Evolutionary conservation across 2,888 invertebrate genomes (phyloP).

Genomic region (Meloe dianella): DNA sequence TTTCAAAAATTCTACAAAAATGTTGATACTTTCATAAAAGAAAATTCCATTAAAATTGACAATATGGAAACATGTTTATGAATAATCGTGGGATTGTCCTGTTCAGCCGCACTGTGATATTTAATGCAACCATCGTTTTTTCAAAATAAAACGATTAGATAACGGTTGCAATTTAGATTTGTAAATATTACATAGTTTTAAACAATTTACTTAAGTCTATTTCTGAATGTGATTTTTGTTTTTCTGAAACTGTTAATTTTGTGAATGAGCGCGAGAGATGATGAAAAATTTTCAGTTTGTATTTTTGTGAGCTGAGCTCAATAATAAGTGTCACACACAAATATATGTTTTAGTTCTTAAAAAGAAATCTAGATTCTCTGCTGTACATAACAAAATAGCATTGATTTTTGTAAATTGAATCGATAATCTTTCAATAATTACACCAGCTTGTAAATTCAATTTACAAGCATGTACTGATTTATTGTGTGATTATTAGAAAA

Average conservation of each 20-base stretch:
- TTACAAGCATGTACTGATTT: slow-evolving; percentile 44
- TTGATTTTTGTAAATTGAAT: slow-evolving; percentile 19
- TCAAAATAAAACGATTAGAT: slow-evolving; percentile 41
- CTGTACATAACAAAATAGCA: slow-evolving; percentile 39
- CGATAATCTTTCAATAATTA: slow-evolving; percentile 33
- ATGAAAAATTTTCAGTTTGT: slow-evolving; percentile 55
- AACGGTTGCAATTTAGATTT: slow-evolving; percentile 40
- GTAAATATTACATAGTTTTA: slow-evolving; percentile 50
- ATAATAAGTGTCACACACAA: slow-evolving; percentile 44
- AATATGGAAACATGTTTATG: neutral
- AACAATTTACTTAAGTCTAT: slow-evolving; percentile 48
- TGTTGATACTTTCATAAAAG: slow-evolving; percentile 15
- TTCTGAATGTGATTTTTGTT: slow-evolving; percentile 58
- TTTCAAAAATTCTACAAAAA: neutral
- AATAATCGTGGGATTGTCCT: slow-evolving; percentile 53
- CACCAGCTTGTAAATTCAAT: slow-evolving; percentile 29
- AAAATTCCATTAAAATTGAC: slow-evolving; percentile 6
- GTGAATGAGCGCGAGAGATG: slow-evolving; percentile 54
- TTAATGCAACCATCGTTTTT: slow-evolving; percentile 36
- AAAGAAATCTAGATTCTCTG: slow-evolving; percentile 23
- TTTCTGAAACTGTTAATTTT: slow-evolving; percentile 51
- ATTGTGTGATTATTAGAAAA: slow-evolving; percentile 16
- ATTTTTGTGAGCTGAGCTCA: slow-evolving; percentile 51
- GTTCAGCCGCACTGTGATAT: slow-evolving; percentile 61
- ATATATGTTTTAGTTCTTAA: slow-evolving; percentile 39